Conservation (phyloP, 2,113 vertebrate genomes). For the Mus spicilegus region DNA sequence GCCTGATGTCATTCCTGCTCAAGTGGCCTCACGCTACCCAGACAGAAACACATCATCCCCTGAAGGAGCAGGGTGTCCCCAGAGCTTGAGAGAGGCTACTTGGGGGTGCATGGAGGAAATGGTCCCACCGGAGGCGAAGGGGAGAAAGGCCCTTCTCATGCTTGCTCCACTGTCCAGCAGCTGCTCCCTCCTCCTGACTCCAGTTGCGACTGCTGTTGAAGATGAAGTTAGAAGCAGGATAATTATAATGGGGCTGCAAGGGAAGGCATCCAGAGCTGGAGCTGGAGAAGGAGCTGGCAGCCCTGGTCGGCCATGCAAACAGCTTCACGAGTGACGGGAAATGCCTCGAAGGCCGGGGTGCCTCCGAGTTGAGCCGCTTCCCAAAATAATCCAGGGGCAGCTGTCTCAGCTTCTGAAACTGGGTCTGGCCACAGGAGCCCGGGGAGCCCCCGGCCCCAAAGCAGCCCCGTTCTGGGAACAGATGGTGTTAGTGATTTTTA, state of each 20-base stretch:
- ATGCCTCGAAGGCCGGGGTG: constrained; percentile 75
- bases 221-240: background rate
- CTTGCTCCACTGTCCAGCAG: accelerated
- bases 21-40: background rate
- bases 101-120: accelerated
- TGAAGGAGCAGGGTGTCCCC: no score
- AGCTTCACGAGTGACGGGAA: constrained; percentile 41
- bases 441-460: constrained; percentile 69
- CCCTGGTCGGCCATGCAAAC: constrained; percentile 26
- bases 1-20: background rate
- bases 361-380: constrained; percentile 29
- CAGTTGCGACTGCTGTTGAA: background rate
- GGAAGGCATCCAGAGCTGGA: constrained; percentile 19
- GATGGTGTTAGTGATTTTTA: constrained; percentile 64
- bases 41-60: background rate
- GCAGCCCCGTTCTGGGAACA: constrained; percentile 54
- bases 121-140: background rate
- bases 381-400: constrained; percentile 73
- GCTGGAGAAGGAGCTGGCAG: constrained; percentile 24
- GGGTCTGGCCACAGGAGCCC: constrained; percentile 53
- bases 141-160: accelerated
- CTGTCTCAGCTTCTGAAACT: constrained; percentile 63
- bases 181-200: background rate
- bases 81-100: background rate
- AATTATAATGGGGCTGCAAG: background rate